Conservation (phyloP, 1,140 invertebrate genomes). For the Dryas iulia region DNA sequence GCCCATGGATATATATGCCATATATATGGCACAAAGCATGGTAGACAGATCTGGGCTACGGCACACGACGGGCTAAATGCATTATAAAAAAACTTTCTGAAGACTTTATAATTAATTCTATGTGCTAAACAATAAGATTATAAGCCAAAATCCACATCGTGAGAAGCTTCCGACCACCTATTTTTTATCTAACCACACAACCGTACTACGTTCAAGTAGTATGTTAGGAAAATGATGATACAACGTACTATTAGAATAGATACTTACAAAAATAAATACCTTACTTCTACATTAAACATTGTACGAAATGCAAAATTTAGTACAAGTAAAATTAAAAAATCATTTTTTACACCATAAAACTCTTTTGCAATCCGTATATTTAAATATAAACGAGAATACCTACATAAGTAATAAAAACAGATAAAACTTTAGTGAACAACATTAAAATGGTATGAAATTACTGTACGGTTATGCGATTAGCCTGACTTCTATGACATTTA, state of each 20-base stretch:
- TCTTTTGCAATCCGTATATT: too few relatives aligned
- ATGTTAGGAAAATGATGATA: not conserved
- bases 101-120: too few relatives aligned
- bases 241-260: not conserved
- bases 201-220: conserved; percentile 20
- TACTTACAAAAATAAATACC: not conserved
- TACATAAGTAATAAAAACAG: too few relatives aligned
- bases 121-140: not conserved
- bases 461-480: conserved; percentile 2
- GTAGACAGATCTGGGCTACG: too few relatives aligned
- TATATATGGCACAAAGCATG: too few relatives aligned
- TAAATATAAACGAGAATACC: too few relatives aligned
- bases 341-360: too few relatives aligned
- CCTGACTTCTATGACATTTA: not conserved
- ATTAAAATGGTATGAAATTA: too few relatives aligned
- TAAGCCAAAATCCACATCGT: not conserved
- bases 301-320: not conserved
- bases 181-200: conserved; percentile 34
- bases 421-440: too few relatives aligned
- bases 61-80: too few relatives aligned
- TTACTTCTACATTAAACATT: not conserved
- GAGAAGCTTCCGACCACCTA: not conserved
- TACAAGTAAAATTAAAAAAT: not conserved
- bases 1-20: too few relatives aligned
- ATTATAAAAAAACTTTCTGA: too few relatives aligned